Conservation (phyloP, 2,888 invertebrate species). For the Perizoma flavofasciatum region DNA sequence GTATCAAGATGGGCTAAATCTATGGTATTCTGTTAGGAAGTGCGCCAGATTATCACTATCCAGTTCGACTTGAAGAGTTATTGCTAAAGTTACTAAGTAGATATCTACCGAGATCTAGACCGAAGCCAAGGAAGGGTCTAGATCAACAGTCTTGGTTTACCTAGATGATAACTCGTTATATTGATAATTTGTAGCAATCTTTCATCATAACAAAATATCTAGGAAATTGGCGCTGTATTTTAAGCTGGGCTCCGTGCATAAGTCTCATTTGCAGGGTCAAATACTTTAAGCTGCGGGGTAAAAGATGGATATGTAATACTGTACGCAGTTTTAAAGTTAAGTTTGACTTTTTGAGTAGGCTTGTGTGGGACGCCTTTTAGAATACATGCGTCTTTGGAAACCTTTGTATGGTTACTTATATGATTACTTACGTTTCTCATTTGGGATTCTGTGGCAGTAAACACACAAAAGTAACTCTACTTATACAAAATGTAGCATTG, state of each 20-base stretch:
- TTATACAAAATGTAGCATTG: conserved; percentile 18
- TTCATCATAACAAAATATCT: conserved; percentile 20
- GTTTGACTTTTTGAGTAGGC: conserved; percentile 11
- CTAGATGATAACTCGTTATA: background rate
- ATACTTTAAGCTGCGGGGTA: background rate
- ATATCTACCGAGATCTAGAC: conserved; percentile 9
- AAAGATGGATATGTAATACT: too few species aligned
- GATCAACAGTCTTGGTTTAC: background rate
- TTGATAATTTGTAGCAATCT: conserved; percentile 9
- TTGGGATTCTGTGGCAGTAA: conserved; percentile 4
- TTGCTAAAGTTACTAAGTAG: background rate
- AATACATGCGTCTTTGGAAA: conserved; percentile 18
- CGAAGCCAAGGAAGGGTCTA: conserved; percentile 22
- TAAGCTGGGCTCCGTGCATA: conserved; percentile 9
- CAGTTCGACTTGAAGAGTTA: too few species aligned
- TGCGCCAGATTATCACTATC: conserved; percentile 4
- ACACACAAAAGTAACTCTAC: conserved; percentile 12
- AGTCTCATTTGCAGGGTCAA: conserved; percentile 14
- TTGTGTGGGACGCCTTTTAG: conserved; percentile 13
- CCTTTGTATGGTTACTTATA: conserved; percentile 16
- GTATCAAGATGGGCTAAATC: conserved; percentile 11
- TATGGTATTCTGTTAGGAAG: conserved; percentile 20
- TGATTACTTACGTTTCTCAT: conserved; percentile 1
- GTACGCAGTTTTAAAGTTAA: background rate
- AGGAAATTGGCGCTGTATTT: conserved; percentile 15